Evolutionary conservation across 2,113 vertebrate genomes (phyloP).

Genomic region (Epinephelus lanceolatus): DNA sequence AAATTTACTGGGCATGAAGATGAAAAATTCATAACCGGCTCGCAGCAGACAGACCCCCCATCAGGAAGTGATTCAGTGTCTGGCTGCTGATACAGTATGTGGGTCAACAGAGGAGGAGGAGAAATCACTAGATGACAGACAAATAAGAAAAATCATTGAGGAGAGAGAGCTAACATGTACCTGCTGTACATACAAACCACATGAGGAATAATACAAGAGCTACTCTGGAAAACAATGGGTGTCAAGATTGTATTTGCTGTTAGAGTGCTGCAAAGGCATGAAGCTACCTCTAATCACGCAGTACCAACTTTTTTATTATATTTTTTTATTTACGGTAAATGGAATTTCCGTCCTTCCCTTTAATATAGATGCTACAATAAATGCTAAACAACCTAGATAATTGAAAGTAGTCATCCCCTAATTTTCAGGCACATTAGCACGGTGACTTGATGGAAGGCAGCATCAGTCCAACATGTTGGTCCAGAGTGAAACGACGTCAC

Average conservation of each 20-base stretch:
- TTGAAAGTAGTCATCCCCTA: neutral
- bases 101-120: slow-evolving; percentile 70
- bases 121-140: slow-evolving; percentile 29
- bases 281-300: neutral
- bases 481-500: too few species aligned
- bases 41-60: slow-evolving; percentile 75
- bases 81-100: slow-evolving; percentile 74
- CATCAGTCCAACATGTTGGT: too few species aligned
- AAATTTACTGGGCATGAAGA: slow-evolving; percentile 65
- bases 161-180: neutral
- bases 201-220: neutral
- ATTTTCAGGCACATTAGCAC: neutral
- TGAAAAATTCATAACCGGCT: slow-evolving; percentile 82
- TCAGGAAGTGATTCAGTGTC: slow-evolving; percentile 63
- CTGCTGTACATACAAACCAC: slow-evolving; percentile 19
- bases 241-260: neutral
- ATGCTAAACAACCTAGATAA: neutral
- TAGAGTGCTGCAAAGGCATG: neutral
- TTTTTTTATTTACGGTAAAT: neutral
- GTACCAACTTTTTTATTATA: neutral
- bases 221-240: slow-evolving; percentile 2
- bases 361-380: too few species aligned
- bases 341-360: neutral
- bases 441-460: too few species aligned
- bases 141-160: slow-evolving; percentile 28